These are phyloP conservation scores for Cyanistes caeruleus DNA, from an alignment of 2,113 vertebrate genomes.

Conservation along the genomic window DNA sequence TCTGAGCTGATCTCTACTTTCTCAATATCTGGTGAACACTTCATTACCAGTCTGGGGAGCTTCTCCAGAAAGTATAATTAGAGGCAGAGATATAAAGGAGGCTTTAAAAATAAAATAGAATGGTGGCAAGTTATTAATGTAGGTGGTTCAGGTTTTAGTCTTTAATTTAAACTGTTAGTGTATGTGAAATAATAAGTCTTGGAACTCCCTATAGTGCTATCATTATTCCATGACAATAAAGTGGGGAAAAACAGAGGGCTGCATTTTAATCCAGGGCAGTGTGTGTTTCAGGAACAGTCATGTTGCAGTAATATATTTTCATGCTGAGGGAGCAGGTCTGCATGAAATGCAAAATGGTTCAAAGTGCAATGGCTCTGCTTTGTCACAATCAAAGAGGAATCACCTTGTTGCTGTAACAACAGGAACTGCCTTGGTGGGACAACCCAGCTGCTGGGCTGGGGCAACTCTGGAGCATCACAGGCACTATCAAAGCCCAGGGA, in stretches of 20 bases:
- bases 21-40: not conserved
- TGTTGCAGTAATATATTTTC: accelerated
- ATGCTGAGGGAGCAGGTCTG: not conserved
- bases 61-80: slow-evolving; percentile 5
- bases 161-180: not conserved
- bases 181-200: not conserved
- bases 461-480: not conserved
- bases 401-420: not conserved
- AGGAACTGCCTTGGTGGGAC: not conserved
- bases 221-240: not conserved
- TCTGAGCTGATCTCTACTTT: not conserved
- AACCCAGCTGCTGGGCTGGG: not conserved
- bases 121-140: not conserved
- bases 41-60: not conserved
- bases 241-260: not conserved
- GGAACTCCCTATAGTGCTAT: not conserved
- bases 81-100: not conserved
- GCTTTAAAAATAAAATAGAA: not conserved
- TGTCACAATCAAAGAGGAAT: not conserved
- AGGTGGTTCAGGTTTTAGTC: not conserved
- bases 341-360: not conserved
- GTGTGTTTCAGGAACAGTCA: not conserved
- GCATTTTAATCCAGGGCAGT: not conserved
- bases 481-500: not conserved
- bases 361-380: not conserved